Evolutionary conservation across 2,888 invertebrate genomes (phyloP), one percentile per base, ranked within the genome.

Genomic region (Gerris lacustris): DNA sequence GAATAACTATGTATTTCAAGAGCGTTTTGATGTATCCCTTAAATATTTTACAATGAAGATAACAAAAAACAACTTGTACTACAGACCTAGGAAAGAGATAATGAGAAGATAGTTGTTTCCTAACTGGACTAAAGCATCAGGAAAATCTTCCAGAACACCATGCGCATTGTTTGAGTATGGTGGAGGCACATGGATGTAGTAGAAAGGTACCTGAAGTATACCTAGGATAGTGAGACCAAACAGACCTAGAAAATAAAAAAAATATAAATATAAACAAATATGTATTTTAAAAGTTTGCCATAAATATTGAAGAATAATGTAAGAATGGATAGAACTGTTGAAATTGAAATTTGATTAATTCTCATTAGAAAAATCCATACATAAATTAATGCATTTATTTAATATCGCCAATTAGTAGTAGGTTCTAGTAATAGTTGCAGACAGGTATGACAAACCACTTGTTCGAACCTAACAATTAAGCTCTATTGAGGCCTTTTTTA

Each of bases 41-140:
- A 31, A 31, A 31, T 31, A 31, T 31, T 31, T 31, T 2, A 31
- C 4, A 31, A 55, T 55, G 55, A 55, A 15, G 5, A 55, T 11
- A 55, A 47, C 7, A 7, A 47, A 47, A 43, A 66, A 66, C 2
- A 9, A 31, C 43, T 17, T 2, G 18, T 55, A 71, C 9, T 55
- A 55, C 55, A 55, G 83, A 85, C 90, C 88, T 70, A 84, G 75
- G 69, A 91, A 82, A 15, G 91, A 88, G 69, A 88, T 76, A 15
- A 87, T 77, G n/a, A 94, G 82, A 74, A 76, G 76, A 73, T 81
- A 79, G 77, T 84, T 88, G 78, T 88, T 86, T 78, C 84, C 83
- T 72, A 98, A 88, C 81, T 96, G 96, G 44, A 87, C 82, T 67
- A 95, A 86, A 18, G 93, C 94, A 81, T 96, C 96, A 15, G 88